Percentiles rank a stretch among this genome's conserved stretches.
Conservation (phyloP, 2,888 invertebrate genomes). For the Macrosoma leucophasiata region DNA sequence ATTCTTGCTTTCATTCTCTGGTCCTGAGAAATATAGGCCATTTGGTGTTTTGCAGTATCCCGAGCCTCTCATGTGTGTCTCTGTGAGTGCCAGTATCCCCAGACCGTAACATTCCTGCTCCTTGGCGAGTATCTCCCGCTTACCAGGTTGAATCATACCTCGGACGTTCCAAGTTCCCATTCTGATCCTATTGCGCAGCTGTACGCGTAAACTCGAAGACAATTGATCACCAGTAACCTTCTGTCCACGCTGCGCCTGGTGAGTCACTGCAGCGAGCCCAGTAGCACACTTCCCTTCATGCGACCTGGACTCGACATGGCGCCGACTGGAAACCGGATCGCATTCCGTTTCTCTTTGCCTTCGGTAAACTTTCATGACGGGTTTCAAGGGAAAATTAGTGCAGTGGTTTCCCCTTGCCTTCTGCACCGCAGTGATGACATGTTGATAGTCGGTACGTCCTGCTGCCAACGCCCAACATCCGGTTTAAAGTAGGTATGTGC, state of each 20-base stretch:
- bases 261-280: slow-evolving; percentile 14
- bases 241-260: slow-evolving; percentile 6
- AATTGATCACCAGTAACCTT: slow-evolving; percentile 13
- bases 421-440: slow-evolving; percentile 7
- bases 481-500: neutral
- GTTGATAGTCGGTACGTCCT: neutral
- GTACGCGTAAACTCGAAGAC: no score
- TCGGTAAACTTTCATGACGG: slow-evolving; percentile 8
- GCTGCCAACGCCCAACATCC: slow-evolving; percentile 6
- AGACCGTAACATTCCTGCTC: slow-evolving; percentile 14
- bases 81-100: slow-evolving; percentile 7
- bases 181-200: no score
- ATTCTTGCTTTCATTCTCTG: slow-evolving; percentile 7
- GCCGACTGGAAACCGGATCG: slow-evolving; percentile 16
- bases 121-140: slow-evolving; percentile 8
- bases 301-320: slow-evolving; percentile 17
- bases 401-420: slow-evolving; percentile 7
- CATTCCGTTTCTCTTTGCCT: slow-evolving; percentile 7
- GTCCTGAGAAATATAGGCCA: slow-evolving; percentile 1
- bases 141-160: no score
- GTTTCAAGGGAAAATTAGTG: slow-evolving; percentile 7
- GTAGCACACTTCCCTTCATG: slow-evolving; percentile 25
- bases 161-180: no score
- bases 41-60: slow-evolving; percentile 5
- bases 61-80: slow-evolving; percentile 12